These are phyloP conservation scores for Alcedo atthis DNA, from an alignment of 2,797 vertebrate genomes.

Conservation along the genomic window DNA sequence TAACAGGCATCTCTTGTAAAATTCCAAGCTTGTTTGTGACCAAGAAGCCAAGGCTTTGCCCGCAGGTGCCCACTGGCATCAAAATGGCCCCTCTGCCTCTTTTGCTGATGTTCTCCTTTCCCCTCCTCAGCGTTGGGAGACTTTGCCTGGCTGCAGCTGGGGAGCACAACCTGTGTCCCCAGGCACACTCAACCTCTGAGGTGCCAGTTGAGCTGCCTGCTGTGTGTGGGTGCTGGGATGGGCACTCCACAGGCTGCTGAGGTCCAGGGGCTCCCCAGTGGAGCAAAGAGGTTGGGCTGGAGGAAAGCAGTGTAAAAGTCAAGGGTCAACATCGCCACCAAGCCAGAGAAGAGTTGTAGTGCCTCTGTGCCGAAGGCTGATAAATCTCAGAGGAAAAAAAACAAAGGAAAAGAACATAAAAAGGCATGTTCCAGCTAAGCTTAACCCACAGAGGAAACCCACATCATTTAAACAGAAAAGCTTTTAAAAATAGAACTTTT, in stretches of 20 bases:
- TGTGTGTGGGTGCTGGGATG: not conserved
- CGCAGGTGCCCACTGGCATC: not conserved
- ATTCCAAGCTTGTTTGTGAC: not conserved
- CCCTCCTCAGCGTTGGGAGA: accelerated
- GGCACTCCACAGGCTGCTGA: not conserved
- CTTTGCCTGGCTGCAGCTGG: not conserved
- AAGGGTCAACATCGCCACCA: accelerated
- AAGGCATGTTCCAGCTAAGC: not conserved
- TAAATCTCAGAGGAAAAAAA: not conserved
- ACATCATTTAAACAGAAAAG: conserved; percentile 18
- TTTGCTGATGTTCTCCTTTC: accelerated
- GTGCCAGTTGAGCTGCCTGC: not conserved
- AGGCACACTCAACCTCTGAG: accelerated
- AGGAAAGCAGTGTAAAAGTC: not conserved
- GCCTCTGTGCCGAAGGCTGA: not conserved
- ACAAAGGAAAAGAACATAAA: not conserved
- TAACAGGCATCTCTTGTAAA: not conserved
- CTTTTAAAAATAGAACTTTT: conserved; percentile 40
- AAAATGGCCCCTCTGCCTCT: not conserved
- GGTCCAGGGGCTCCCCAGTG: accelerated
- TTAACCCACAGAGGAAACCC: conserved; percentile 34
- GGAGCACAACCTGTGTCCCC: not conserved
- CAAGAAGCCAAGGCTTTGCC: not conserved
- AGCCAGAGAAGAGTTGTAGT: not conserved
- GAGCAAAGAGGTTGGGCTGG: not conserved